Evolutionary conservation across 2,113 vertebrate species (phyloP), one percentile per base, ranked within the genome.

Genomic region (Grammomys surdaster): DNA sequence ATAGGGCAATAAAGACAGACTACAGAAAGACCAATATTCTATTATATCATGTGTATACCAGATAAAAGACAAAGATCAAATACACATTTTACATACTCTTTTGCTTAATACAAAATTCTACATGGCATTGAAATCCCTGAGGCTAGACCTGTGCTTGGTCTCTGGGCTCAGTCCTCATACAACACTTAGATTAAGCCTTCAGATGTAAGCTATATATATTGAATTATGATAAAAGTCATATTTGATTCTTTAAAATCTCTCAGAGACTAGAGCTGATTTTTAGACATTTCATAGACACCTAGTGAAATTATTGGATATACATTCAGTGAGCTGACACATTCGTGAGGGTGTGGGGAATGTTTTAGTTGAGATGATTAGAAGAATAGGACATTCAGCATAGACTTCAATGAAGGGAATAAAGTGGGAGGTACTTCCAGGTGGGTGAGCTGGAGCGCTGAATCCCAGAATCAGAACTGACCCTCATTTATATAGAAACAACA

Each of bases 51-150:
- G 33, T 85, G 1, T 94, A 7, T 17, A 36, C 7, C 12, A 80
- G 24, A 20, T 43, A 78, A 87, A 78, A 90, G 20, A 90, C 81
- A 10, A 56, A 70, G n/a, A 14, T 36, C 54, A 56, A 81, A 33
- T 3, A 89, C 3, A 28, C 6, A 51, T 78, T 46, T 33, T n/a
- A n/a, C 1, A 9, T 24, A 60, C 36, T 85, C 11, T 82, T 94
- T 86, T 81, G 33, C 54, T 95, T 80, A 63, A 31, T 80, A 20
- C 85, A 92, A 94, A 90, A 20, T 89, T 89, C 36, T 85, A 9
- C 28, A 46, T 63, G 28, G 17, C 5, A 46, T 12, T 75, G 48
- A 90, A 31, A 22, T 89, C 22, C 63, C 89, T 82, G n/a, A 75
- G 33, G 8, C n/a, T 43, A 14, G 20, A 48, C 4, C 28, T 78